A percentile compares a stretch with the other conserved stretches of the same genome.
Evolutionary conservation across 2,888 invertebrate genomes (phyloP).

Genomic region (Lepetodrilus schrolli): DNA sequence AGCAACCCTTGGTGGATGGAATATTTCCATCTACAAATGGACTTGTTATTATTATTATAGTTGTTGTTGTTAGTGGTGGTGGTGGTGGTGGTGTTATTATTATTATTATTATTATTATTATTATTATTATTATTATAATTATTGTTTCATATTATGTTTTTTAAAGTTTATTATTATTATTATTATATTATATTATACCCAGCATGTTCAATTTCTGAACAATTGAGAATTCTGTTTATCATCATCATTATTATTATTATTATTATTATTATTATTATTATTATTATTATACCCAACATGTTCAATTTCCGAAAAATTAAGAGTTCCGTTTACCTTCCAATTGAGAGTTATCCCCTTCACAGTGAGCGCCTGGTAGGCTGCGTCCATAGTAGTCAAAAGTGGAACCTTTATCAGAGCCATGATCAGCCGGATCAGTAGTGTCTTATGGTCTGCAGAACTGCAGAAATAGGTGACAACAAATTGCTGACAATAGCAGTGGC

Average conservation of each 20-base stretch:
- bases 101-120: not conserved
- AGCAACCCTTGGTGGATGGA: too few species aligned
- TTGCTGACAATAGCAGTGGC: too few species aligned
- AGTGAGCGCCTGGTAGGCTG: conserved; percentile 28
- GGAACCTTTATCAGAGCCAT: conserved; percentile 29
- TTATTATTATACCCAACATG: not conserved
- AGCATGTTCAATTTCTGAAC: not conserved
- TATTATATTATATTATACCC: not conserved
- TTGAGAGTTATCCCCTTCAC: conserved; percentile 42
- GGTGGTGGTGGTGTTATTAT: too few species aligned
- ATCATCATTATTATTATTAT: not conserved
- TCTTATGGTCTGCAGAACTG: conserved; percentile 36
- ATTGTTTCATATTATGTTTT: not conserved
- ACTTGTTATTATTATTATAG: not conserved
- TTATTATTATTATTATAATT: not conserved
- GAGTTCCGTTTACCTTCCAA: conserved; percentile 43
- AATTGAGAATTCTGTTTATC: not conserved
- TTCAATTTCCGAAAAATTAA: not conserved
- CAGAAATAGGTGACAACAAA: too few species aligned
- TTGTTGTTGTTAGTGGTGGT: too few species aligned
- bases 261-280: not conserved
- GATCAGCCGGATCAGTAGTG: conserved; percentile 33
- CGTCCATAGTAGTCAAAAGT: conserved; percentile 26
- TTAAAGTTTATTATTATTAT: not conserved
- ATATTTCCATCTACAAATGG: too few species aligned